These are phyloP conservation scores for Tenthredo distinguenda DNA, from an alignment of 2,888 invertebrate species.

Conservation along the genomic window DNA sequence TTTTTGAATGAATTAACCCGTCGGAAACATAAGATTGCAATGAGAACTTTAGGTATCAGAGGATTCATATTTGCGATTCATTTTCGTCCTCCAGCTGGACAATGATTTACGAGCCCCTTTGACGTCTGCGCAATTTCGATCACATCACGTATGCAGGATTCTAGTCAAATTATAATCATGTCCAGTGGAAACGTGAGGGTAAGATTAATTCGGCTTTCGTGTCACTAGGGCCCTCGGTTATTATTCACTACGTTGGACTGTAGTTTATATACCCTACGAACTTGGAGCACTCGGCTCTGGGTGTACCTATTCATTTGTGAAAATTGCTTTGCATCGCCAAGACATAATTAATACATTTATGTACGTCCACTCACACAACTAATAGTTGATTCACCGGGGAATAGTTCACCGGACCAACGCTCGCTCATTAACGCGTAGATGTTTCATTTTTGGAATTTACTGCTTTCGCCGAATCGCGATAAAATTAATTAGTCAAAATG, in stretches of 20 bases:
- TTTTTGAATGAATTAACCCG: neutral
- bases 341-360: neutral
- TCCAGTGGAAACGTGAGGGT: slow-evolving; percentile 13
- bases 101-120: neutral
- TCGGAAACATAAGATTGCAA: neutral
- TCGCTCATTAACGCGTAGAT: neutral
- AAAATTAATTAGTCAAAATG: neutral
- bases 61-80: neutral
- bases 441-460: neutral
- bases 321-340: neutral
- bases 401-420: neutral
- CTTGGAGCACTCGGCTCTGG: neutral
- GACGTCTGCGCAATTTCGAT: slow-evolving; percentile 6
- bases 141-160: slow-evolving; percentile 14
- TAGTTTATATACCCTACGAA: neutral
- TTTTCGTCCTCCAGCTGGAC: neutral
- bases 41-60: neutral
- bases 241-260: neutral
- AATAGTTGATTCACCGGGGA: neutral
- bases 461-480: too few species aligned
- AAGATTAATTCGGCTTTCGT: slow-evolving; percentile 10
- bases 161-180: slow-evolving; percentile 29
- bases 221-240: neutral
- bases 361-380: neutral
- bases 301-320: slow-evolving; percentile 4